phyloP scores from a whole-genome alignment of 2,113 vertebrate genomes.

The Pelecanoides urinatrix region DNA sequence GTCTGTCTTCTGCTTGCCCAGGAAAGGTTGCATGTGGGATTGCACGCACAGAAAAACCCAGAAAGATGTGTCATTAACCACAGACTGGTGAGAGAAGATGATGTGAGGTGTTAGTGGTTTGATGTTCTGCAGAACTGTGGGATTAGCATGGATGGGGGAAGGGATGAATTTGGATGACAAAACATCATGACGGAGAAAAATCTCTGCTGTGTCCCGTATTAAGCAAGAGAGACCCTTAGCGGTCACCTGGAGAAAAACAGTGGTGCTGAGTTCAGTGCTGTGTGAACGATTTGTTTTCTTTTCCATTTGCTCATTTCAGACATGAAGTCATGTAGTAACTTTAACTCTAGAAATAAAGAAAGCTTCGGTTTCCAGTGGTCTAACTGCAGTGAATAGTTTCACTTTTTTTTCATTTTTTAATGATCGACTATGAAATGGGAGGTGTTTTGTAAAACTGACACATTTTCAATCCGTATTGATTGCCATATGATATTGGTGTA shows the following conservation, averaged over 20 bases:
- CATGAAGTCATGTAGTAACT: background rate
- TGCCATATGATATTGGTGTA: background rate
- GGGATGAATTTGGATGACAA: background rate
- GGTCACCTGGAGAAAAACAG: background rate
- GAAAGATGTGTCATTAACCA: background rate
- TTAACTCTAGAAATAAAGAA: background rate
- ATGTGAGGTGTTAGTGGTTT: background rate
- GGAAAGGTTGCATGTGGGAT: background rate
- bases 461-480: background rate
- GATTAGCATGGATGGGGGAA: background rate
- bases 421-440: background rate
- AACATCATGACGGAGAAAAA: background rate
- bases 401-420: background rate
- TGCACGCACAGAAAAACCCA: background rate
- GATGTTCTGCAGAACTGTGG: background rate
- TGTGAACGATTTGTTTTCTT: background rate
- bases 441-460: background rate
- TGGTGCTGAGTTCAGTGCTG: background rate
- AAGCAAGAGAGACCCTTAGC: conserved; percentile 42
- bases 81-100: background rate
- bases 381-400: background rate
- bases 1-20: background rate
- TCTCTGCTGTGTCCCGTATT: background rate
- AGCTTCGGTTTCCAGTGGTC: background rate
- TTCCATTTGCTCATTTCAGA: background rate